Conservation (phyloP, 1,140 invertebrate genomes). For the Drosophila eugracilis region DNA sequence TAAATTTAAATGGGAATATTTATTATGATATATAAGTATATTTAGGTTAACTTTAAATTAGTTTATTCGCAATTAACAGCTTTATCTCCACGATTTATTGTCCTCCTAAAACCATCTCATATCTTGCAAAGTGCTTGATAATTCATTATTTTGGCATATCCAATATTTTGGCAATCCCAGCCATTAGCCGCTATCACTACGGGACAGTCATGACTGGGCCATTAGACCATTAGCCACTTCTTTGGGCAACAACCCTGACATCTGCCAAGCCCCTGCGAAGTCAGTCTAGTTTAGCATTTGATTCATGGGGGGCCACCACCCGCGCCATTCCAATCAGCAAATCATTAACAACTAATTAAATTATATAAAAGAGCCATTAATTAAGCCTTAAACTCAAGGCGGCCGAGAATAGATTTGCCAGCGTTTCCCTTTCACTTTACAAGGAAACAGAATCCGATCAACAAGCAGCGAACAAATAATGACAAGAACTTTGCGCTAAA, state of each 20-base stretch:
- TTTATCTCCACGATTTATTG: neutral
- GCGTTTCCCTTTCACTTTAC: conserved; percentile 62
- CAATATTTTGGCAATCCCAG: conserved; percentile 6
- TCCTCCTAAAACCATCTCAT: neutral
- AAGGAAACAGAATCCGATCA: conserved; percentile 33
- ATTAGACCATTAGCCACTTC: conserved; percentile 52
- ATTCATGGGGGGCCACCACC: conserved; percentile 60
- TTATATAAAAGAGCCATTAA: conserved; percentile 80
- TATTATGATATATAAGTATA: too few species aligned
- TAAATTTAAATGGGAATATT: neutral
- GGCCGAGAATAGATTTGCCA: conserved; percentile 49
- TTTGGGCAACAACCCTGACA: conserved; percentile 71
- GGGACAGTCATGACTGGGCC: conserved; percentile 24
- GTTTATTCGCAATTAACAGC: neutral
- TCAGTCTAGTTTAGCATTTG: conserved; percentile 66
- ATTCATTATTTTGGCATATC: conserved; percentile 17
- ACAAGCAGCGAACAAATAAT: conserved; percentile 67
- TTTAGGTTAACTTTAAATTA: too few species aligned
- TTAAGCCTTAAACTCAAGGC: conserved; percentile 57
- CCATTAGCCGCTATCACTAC: conserved; percentile 35
- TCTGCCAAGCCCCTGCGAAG: conserved; percentile 70
- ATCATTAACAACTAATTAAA: conserved; percentile 83
- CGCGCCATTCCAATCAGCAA: conserved; percentile 66
- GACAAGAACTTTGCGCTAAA: conserved; percentile 79
- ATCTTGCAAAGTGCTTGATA: conserved; percentile 3